phyloP scores from a whole-genome alignment of 2,888 invertebrate species.

The Amphipoea oculea region DNA sequence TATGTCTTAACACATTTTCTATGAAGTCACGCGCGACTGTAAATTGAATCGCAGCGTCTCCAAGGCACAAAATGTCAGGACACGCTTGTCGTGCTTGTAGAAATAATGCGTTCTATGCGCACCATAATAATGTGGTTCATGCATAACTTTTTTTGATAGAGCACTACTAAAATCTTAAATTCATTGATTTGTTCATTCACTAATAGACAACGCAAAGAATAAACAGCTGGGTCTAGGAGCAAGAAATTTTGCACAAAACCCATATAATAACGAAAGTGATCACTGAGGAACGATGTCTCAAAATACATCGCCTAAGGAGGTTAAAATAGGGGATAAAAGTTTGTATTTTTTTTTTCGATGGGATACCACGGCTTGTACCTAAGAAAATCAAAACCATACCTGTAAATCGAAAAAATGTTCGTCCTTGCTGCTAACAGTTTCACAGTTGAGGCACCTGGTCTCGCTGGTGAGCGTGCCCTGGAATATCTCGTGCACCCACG shows the following conservation, averaged over 20 bases:
- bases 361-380: background rate
- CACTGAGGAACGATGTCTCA: background rate
- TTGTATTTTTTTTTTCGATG: background rate
- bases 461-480: constrained; percentile 99
- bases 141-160: background rate
- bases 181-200: background rate
- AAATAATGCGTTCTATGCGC: background rate
- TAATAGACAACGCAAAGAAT: no score
- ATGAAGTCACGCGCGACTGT: background rate
- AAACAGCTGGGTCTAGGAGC: background rate
- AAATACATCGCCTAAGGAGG: no score
- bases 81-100: background rate
- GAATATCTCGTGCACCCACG: constrained; percentile 99
- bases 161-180: background rate
- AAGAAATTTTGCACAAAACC: background rate
- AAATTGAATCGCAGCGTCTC: background rate
- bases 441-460: constrained; percentile 99
- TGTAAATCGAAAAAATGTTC: constrained; percentile 99
- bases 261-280: background rate
- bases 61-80: background rate
- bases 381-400: constrained; percentile 69
- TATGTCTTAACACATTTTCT: background rate
- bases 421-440: constrained; percentile 99
- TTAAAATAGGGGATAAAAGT: no score
- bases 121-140: background rate